Evolutionary conservation across 1,140 invertebrate species (phyloP), one percentile per base, ranked within the genome.

Genomic region (Anastrepha ludens): DNA sequence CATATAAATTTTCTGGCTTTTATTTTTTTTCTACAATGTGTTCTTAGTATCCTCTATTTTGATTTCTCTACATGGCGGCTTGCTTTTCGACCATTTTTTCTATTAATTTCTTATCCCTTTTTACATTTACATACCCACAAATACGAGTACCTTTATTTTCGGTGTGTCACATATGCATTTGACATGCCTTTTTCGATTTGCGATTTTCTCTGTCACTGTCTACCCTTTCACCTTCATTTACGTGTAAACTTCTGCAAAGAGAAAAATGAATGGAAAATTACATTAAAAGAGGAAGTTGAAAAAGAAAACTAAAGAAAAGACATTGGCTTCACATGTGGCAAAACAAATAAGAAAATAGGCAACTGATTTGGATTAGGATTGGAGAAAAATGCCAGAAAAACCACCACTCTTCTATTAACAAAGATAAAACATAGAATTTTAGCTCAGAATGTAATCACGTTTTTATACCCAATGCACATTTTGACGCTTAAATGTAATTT

Each of bases 151-250:
- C 67, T 8, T 44, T 44, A 47, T 74, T 74, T 74, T 74, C 2
- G 11, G 67, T n/a, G 11, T 81, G 74, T 55, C 47, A 81, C 74
- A 81, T 81, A 50, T 81, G 74, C 29, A 29, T 41, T 81, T 81
- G 47, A 81, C 47, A 20, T 20, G 47, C 15, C 44, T 13, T 81
- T 55, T 81, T 81, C 41, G 41, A 13, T 2, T 44, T 20, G 2
- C 3, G 47, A 1, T 81, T 50, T 81, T 13, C 17, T 8, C 47
- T 50, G 44, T 81, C 47, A 55, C 15, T n/a, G 1, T 81, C 47
- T 29, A 55, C 47, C 17, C 17, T 81, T 81, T 50, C 15, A 55
- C n/a, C 47, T 81, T 55, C 55, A 29, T 55, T 55, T 81, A 41
- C 17, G 6, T 15, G 47, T 47, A 47, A 81, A 2, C n/a, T 58